Conservation (phyloP, 2,113 vertebrate genomes). For the Oryzias curvinotus region DNA sequence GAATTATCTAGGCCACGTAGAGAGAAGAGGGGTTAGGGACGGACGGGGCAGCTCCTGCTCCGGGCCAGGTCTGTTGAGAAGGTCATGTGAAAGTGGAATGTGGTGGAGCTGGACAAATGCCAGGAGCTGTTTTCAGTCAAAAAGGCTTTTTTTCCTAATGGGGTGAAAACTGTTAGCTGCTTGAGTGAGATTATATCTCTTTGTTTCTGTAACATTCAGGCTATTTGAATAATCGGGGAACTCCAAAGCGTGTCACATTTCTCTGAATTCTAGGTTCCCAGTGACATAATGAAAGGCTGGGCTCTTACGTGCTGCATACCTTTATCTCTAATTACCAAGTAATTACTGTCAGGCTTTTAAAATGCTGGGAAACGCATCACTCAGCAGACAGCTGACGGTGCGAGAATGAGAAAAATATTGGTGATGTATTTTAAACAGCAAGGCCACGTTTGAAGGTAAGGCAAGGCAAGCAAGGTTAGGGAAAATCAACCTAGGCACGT, state of each 20-base stretch:
- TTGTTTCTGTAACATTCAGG: conserved; percentile 19
- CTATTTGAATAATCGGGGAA: conserved; percentile 48
- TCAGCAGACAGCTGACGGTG: conserved; percentile 52
- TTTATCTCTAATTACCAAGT: conserved; percentile 53
- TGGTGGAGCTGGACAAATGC: conserved; percentile 40
- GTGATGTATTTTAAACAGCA: conserved; percentile 17
- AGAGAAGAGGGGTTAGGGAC: conserved; percentile 46
- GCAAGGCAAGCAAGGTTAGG: no score
- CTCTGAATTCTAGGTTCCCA: not conserved
- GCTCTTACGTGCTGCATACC: conserved; percentile 14
- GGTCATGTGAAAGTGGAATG: conserved; percentile 72
- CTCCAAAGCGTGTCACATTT: no score
- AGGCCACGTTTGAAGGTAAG: not conserved
- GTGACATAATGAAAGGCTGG: not conserved
- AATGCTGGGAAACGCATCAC: conserved; percentile 44
- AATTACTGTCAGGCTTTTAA: conserved; percentile 44
- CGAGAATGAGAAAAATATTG: conserved; percentile 47
- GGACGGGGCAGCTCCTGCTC: conserved; percentile 33
- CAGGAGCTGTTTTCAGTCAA: conserved; percentile 47
- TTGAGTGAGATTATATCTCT: conserved; percentile 35
- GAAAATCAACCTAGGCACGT: no score
- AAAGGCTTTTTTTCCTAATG: conserved; percentile 44
- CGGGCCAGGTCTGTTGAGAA: conserved; percentile 49
- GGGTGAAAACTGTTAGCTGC: conserved; percentile 38
- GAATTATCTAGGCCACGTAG: conserved; percentile 52